Evolutionary conservation across 2,797 vertebrate genomes (phyloP), one percentile per base, ranked within the genome.

Genomic region (Lacerta agilis): DNA sequence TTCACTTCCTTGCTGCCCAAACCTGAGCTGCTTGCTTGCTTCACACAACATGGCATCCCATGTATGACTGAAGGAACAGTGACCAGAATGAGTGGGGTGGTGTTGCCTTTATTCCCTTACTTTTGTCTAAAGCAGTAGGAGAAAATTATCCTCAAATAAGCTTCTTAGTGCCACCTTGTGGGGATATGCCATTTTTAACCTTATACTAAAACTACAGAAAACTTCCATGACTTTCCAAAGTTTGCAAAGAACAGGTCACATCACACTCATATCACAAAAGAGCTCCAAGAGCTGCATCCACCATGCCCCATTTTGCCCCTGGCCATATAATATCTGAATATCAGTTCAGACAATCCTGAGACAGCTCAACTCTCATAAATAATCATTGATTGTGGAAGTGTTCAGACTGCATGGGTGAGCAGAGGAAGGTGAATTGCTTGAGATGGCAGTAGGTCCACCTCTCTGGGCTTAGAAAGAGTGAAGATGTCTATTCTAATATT

Each of bases 151-250:
- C 90, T 76, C 79, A 92, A 61, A 25, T 86, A 91, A 93, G 93
- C 93, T 94, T 94, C 73, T 82, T 92, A 88, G 93, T 87, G 93
- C 94, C 94, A 95, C 90, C 95, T 94, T 92, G 94, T 73, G 95
- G 92, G 77, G 90, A 91, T 82, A 0, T 0, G 13, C 9, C 49
- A 83, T 90, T 90, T 93, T 89, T 79, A 3, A 0, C 8, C 13
- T 43, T 0, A 0, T 9, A 8, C 0, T 0, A 87, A 49, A 2
- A 0, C 1, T 0, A n/a, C 29, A 4, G 58, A 73, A 77, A 86
- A 45, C 0, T 0, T 11, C 17, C 0, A 55, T 73, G 0, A 0
- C 33, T 13, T 17, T 27, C 64, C 17, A 15, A 20, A 43, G 15
- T 10, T 33, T 76, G 7, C 71, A 11, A 55, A 36, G 66, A 9